Percentiles rank a stretch among this genome's conserved stretches.
Conservation (phyloP, 2,797 vertebrate species). For the Takifugu ocellatus region DNA sequence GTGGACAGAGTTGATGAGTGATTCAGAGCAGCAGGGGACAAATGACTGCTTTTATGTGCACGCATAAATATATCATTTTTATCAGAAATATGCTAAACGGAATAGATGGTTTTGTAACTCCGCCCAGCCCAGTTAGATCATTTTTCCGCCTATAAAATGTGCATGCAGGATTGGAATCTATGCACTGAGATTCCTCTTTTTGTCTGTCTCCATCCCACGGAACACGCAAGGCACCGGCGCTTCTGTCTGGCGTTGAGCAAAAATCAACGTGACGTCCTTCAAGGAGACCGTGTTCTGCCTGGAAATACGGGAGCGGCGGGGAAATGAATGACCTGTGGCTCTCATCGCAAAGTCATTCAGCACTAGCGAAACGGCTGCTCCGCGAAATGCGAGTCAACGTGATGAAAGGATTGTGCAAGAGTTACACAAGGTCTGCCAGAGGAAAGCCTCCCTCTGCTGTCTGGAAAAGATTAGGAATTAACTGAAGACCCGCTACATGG, state of each 20-base stretch:
- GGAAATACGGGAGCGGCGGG: slow-evolving; percentile 21
- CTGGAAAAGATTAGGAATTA: slow-evolving; percentile 8
- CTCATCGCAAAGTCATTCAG: slow-evolving; percentile 22
- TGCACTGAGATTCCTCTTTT: no score
- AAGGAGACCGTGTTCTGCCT: slow-evolving; percentile 24
- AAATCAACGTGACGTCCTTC: slow-evolving; percentile 19
- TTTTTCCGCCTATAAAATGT: no score
- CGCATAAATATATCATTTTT: no score
- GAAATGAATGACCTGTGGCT: slow-evolving; percentile 25
- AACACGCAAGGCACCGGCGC: not conserved
- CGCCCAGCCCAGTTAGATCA: not conserved
- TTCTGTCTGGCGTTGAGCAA: slow-evolving; percentile 19
- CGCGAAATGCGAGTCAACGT: slow-evolving; percentile 25
- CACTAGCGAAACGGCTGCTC: slow-evolving; percentile 26
- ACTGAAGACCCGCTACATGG: slow-evolving; percentile 8
- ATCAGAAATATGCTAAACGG: no score
- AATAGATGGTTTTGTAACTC: no score
- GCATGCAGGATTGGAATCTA: not conserved
- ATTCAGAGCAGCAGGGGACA: no score
- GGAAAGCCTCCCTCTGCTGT: slow-evolving; percentile 2
- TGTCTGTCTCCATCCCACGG: no score
- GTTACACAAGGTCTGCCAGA: slow-evolving; percentile 25
- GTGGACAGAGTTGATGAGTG: not conserved
- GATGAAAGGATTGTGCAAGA: slow-evolving; percentile 47
- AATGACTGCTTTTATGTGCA: no score